These are phyloP conservation scores for Oppia nitens DNA, from an alignment of 1,140 invertebrate genomes.

Conservation along the genomic window DNA sequence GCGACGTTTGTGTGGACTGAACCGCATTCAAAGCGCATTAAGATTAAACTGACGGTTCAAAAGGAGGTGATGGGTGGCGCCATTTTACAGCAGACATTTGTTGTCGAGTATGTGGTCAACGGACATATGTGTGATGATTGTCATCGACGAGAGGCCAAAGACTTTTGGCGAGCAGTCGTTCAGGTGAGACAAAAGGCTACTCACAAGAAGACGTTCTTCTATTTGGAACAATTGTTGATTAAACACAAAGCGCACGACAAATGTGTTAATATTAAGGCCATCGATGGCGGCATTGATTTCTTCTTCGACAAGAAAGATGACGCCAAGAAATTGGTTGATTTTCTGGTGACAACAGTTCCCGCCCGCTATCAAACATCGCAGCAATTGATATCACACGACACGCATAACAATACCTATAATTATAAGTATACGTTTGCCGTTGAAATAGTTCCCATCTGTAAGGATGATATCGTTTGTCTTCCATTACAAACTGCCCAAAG, in stretches of 20 bases:
- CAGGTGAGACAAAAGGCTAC: slow-evolving; percentile 40
- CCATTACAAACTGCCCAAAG: slow-evolving; percentile 68
- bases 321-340: slow-evolving; percentile 90
- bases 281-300: slow-evolving; percentile 76
- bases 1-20: slow-evolving; percentile 98
- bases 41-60: slow-evolving; percentile 92
- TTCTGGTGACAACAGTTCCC: slow-evolving; percentile 69
- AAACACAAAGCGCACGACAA: slow-evolving; percentile 85
- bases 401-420: slow-evolving; percentile 89
- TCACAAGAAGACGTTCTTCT: slow-evolving; percentile 97
- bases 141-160: slow-evolving; percentile 87
- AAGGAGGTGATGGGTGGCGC: slow-evolving; percentile 53
- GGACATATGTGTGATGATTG: slow-evolving; percentile 96
- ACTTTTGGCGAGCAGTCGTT: slow-evolving; percentile 84
- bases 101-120: slow-evolving; percentile 79
- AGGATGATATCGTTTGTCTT: slow-evolving; percentile 84
- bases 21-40: slow-evolving; percentile 92
- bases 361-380: slow-evolving; percentile 47
- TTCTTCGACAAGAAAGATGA: slow-evolving; percentile 74
- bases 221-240: slow-evolving; percentile 90
- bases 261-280: slow-evolving; percentile 78
- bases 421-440: slow-evolving; percentile 70
- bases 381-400: slow-evolving; percentile 92
- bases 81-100: slow-evolving; percentile 44
- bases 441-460: slow-evolving; percentile 91